Evolutionary conservation across 2,113 vertebrate species (phyloP).

Genomic region (Hassar affinis): DNA sequence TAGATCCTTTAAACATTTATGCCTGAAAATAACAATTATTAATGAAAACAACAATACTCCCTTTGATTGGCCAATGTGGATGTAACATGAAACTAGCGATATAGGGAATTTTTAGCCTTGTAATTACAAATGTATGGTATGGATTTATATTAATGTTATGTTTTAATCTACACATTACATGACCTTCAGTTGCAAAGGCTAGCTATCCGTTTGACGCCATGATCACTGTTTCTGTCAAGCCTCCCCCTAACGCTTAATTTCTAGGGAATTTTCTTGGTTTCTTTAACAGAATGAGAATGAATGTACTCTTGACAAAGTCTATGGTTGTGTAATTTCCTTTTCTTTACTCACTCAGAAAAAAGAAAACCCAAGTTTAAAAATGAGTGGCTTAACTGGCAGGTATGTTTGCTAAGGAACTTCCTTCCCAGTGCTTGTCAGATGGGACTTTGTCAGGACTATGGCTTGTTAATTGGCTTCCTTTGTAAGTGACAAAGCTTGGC

Average conservation of each 20-base stretch:
- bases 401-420: conserved; percentile 6
- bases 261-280: conserved; percentile 12
- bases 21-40: not conserved
- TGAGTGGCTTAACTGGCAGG: not conserved
- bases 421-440: conserved; percentile 7
- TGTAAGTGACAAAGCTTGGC: conserved; percentile 42
- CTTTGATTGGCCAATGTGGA: not conserved
- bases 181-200: conserved; percentile 35
- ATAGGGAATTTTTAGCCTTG: too few relatives aligned
- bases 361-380: not conserved
- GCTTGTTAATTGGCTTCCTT: conserved; percentile 54
- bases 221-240: conserved; percentile 21
- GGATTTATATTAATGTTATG: not conserved
- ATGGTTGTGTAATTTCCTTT: not conserved
- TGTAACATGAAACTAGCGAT: too few relatives aligned
- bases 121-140: too few relatives aligned
- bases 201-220: conserved; percentile 25
- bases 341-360: not conserved
- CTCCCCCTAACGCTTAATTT: not conserved
- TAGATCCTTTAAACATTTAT: not conserved
- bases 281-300: not conserved
- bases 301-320: not conserved
- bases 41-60: not conserved
- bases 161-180: conserved; percentile 5
- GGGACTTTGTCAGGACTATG: conserved; percentile 31